phyloP scores from a whole-genome alignment of 1,140 invertebrate genomes.

The Trichogramma pretiosum region DNA sequence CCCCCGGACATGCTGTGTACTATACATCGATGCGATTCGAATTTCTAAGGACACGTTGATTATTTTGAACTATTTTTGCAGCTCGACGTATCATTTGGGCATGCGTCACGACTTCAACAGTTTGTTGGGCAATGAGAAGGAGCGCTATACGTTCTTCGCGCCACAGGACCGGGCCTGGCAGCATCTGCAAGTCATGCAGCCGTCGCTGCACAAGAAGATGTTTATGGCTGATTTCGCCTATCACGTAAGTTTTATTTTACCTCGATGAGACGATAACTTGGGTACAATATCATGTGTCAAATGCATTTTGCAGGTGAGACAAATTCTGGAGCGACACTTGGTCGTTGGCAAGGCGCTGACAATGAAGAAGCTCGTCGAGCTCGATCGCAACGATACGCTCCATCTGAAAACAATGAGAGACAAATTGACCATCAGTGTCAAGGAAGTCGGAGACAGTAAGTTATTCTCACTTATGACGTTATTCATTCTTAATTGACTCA shows the following conservation, averaged over 20 bases:
- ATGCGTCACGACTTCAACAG: conserved; percentile 65
- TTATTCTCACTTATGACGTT: no score
- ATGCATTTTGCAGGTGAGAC: conserved; percentile 50
- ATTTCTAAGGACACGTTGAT: no score
- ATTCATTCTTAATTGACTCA: no score
- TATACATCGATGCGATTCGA: no score
- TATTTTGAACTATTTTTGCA: no score
- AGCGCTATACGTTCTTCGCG: conserved; percentile 85
- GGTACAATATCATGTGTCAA: not conserved
- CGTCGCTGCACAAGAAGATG: conserved; percentile 72
- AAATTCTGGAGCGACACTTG: conserved; percentile 73
- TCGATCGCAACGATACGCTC: conserved; percentile 53
- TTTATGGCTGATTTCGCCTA: conserved; percentile 73
- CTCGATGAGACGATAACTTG: not conserved
- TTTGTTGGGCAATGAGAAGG: conserved; percentile 64
- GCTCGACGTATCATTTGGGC: conserved; percentile 67
- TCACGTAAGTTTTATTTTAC: conserved; percentile 54
- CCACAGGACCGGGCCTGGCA: conserved; percentile 81
- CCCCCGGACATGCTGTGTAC: no score
- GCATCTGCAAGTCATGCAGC: conserved; percentile 57
- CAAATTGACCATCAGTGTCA: conserved; percentile 58
- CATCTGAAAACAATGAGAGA: conserved; percentile 62
- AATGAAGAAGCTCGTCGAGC: conserved; percentile 65
- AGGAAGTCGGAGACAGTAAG: conserved; percentile 70
- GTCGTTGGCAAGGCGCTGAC: conserved; percentile 66